These are phyloP conservation scores for Orientallactaga sibirica DNA, from an alignment of 2,797 vertebrate species.

Conservation along the genomic window DNA sequence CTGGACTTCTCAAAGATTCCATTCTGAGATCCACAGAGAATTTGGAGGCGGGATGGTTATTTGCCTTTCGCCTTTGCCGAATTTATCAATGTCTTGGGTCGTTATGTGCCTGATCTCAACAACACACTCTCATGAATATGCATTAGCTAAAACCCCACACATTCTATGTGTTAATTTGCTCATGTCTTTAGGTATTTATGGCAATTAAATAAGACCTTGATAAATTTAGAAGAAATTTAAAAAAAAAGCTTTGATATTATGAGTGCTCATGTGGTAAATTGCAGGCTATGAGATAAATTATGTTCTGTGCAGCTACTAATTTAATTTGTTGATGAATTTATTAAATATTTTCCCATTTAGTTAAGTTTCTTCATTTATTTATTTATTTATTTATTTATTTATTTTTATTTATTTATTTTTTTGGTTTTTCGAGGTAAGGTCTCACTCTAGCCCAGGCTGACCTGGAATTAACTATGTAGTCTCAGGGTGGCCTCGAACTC, in stretches of 20 bases:
- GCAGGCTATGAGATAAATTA: constrained; percentile 63
- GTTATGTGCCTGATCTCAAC: constrained; percentile 79
- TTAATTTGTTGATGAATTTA: constrained; percentile 70
- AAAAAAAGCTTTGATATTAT: constrained; percentile 66
- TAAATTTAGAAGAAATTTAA: constrained; percentile 72
- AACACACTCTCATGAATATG: constrained; percentile 77
- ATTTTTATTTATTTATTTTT: too few relatives aligned
- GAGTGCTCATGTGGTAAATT: constrained; percentile 55
- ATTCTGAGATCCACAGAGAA: constrained; percentile 59
- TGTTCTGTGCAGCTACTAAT: constrained; percentile 69
- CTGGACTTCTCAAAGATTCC: constrained; percentile 60
- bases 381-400: too few relatives aligned
- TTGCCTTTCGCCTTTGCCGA: constrained; percentile 63
- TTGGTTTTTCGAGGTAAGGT: too few relatives aligned
- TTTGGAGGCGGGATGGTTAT: constrained; percentile 33
- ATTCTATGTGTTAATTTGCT: constrained; percentile 79
- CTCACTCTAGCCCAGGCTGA: too few relatives aligned
- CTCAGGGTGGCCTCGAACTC: too few relatives aligned
- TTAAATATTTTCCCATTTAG: constrained; percentile 57
- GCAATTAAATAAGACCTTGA: constrained; percentile 81
- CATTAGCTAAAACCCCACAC: constrained; percentile 69
- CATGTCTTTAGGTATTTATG: constrained; percentile 79
- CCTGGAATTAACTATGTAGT: too few relatives aligned
- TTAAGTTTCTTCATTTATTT: constrained; percentile 54
- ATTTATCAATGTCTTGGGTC: constrained; percentile 81